Conservation (phyloP, 2,113 vertebrate species). For the Nymphicus hollandicus region DNA sequence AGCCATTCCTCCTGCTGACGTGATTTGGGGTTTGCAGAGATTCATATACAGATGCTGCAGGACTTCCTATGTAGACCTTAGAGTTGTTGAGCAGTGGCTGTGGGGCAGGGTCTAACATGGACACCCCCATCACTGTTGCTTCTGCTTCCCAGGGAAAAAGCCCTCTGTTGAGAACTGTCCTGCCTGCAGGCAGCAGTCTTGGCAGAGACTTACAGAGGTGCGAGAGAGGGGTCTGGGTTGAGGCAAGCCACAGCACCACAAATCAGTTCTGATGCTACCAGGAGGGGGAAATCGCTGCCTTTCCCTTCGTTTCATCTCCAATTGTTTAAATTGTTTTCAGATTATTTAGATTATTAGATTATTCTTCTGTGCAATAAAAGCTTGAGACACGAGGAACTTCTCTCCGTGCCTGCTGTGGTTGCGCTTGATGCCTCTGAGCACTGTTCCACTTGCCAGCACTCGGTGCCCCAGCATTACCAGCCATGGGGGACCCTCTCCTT, state of each 20-base stretch:
- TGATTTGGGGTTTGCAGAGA: not conserved
- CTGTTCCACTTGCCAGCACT: fast-evolving
- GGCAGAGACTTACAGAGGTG: not conserved
- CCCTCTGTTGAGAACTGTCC: not conserved
- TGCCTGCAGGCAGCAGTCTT: not conserved
- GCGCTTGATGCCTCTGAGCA: not conserved
- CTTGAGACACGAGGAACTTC: not conserved
- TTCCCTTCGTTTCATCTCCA: not conserved
- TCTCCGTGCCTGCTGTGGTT: not conserved
- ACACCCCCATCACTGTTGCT: not conserved
- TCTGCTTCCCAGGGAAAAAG: not conserved
- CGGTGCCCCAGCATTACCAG: fast-evolving
- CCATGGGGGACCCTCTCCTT: fast-evolving
- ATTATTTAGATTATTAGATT: not conserved
- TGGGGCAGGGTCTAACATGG: not conserved
- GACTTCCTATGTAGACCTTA: not conserved
- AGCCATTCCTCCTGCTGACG: not conserved
- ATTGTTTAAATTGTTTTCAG: not conserved
- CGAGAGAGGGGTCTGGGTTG: fast-evolving
- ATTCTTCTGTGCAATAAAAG: constrained; percentile 38
- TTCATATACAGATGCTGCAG: not conserved
- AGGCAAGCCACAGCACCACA: not conserved
- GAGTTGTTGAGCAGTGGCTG: not conserved
- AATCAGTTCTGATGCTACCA: not conserved
- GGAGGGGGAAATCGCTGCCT: not conserved